Evolutionary conservation across 2,797 vertebrate species (phyloP), one percentile per base, ranked within the genome.

Genomic region (Diglossa cyanea): DNA sequence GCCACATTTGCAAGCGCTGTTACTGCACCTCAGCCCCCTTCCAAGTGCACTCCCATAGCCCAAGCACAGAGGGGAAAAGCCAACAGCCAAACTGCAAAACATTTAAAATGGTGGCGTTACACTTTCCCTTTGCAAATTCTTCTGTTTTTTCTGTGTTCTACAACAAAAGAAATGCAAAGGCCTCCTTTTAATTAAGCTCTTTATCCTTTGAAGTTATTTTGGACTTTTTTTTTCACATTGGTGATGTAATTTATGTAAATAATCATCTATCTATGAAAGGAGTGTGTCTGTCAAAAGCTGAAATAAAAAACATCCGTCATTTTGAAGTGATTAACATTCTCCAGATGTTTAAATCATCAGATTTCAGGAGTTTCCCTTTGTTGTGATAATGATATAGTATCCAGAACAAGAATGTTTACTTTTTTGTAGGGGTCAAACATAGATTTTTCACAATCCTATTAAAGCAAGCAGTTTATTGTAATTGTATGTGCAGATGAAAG

Each of bases 321-420:
- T 98, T 98, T 98, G 97, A 97, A 98, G 97, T 98, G 98, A 99
- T 98, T 98, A 99, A 98, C 98, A 94, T 96, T 97, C 98, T 98
- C 98, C 98, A 98, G 98, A 99, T 98, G 98, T 98, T 98, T 98
- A 97, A 97, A 97, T 98, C 98, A 97, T 99, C 98, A 85, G 97
- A 98, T 99, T 99, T 98, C 98, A 98, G 98, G 98, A 98, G 98
- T 98, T 98, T 98, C 96, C 95, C 98, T 98, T 98, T 98, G 98
- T 98, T 98, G 98, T 98, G 98, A 98, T 98, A 98, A 98, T 98
- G 98, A 98, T 98, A 98, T 98, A 98, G 98, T 98, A 98, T 98
- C 98, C 98, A 98, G 98, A 98, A 97, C 97, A 97, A 98, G 98
- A 98, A 98, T 98, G 98, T 98, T 99, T 98, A 98, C 98, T 98